Conservation (phyloP, 2,888 invertebrate species). For the Alloscopus bannaensis region DNA sequence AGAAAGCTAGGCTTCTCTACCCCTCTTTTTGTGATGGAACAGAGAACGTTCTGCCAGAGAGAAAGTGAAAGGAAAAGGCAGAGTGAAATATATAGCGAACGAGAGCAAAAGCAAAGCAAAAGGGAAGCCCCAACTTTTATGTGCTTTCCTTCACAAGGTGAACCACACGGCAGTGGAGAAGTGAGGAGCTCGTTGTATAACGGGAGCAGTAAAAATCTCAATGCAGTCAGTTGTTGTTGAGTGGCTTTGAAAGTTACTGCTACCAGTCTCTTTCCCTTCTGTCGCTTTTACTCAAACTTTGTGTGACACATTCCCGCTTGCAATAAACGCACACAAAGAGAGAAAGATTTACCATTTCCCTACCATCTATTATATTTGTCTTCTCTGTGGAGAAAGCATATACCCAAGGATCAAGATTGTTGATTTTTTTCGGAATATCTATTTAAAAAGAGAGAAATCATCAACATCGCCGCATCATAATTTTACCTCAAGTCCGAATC, state of each 20-base stretch:
- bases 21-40: background rate
- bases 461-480: too few relatives aligned
- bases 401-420: too few relatives aligned
- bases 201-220: constrained; percentile 40
- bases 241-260: constrained; percentile 54
- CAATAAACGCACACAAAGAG: background rate
- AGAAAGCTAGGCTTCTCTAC: background rate
- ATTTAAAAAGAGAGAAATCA: too few relatives aligned
- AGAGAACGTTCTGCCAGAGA: background rate
- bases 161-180: constrained; percentile 27
- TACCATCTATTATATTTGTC: too few relatives aligned
- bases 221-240: constrained; percentile 64
- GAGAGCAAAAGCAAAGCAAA: background rate
- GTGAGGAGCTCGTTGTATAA: constrained; percentile 44
- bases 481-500: too few relatives aligned
- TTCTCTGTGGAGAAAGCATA: too few relatives aligned
- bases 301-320: constrained; percentile 1
- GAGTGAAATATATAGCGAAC: constrained; percentile 1
- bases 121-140: constrained; percentile 4
- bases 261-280: constrained; percentile 6
- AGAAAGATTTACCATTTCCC: too few relatives aligned
- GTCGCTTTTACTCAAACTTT: constrained; percentile 3
- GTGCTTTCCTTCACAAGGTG: constrained; percentile 18
- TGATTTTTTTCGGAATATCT: too few relatives aligned
- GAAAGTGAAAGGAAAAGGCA: constrained; percentile 39